These are phyloP conservation scores for Macquaria australasica DNA, from an alignment of 2,113 vertebrate genomes.

Conservation along the genomic window DNA sequence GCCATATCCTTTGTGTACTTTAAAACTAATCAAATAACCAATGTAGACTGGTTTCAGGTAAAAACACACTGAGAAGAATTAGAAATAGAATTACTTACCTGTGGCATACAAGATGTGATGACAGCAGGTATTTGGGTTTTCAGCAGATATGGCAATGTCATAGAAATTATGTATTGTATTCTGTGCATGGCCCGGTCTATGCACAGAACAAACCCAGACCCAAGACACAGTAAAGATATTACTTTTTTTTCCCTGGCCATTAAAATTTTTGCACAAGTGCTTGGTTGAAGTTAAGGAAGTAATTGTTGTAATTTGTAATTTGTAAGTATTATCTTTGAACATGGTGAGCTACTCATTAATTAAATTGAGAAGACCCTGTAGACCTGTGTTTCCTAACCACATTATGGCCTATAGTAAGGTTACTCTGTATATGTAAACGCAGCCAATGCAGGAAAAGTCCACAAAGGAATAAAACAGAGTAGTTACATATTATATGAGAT, in stretches of 20 bases:
- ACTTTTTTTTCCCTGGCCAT: background rate
- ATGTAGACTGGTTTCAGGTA: background rate
- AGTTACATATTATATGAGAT: conserved; percentile 38
- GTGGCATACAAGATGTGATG: background rate
- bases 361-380: background rate
- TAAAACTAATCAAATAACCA: background rate
- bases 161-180: background rate
- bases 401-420: background rate
- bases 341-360: background rate
- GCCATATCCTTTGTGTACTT: background rate
- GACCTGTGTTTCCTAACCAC: background rate
- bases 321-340: background rate
- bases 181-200: background rate
- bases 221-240: background rate
- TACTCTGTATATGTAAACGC: background rate
- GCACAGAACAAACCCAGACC: background rate
- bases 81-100: background rate
- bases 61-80: background rate
- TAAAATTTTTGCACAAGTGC: background rate
- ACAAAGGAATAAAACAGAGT: background rate
- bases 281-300: background rate
- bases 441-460: background rate
- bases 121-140: background rate
- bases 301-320: background rate
- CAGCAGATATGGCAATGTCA: background rate